Evolutionary conservation across 1,140 invertebrate species (phyloP).

Genomic region (Temnothorax curvispinosus): DNA sequence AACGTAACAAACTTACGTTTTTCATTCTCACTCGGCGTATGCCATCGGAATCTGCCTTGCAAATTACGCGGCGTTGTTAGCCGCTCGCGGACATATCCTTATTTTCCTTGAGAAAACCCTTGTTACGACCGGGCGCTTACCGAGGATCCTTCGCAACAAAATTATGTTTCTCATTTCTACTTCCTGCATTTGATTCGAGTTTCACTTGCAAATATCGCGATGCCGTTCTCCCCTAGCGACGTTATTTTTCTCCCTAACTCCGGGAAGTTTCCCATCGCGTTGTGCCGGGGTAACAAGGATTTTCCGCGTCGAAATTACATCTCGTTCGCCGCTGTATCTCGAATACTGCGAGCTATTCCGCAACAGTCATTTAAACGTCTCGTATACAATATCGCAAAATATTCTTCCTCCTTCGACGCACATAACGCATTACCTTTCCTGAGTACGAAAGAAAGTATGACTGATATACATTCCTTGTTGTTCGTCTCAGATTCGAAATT

Average conservation of each 20-base stretch:
- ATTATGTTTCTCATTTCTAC: constrained; percentile 63
- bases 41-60: constrained; percentile 59
- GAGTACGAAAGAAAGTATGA: neutral
- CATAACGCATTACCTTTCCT: neutral
- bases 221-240: constrained; percentile 35
- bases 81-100: constrained; percentile 57
- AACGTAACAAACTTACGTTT: constrained; percentile 54
- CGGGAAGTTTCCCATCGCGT: constrained; percentile 44
- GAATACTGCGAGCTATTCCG: constrained; percentile 44
- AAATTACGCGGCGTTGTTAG: constrained; percentile 54
- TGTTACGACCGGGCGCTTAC: constrained; percentile 47
- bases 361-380: constrained; percentile 52
- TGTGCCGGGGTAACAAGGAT: constrained; percentile 37
- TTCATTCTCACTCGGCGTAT: constrained; percentile 51
- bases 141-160: constrained; percentile 56
- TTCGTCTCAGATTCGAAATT: neutral
- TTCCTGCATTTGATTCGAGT: constrained; percentile 65
- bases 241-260: constrained; percentile 60
- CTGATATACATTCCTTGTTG: neutral
- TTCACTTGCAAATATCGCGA: constrained; percentile 64
- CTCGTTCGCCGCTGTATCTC: constrained; percentile 44
- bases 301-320: constrained; percentile 62
- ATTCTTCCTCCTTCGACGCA: neutral
- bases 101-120: constrained; percentile 56
- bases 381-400: constrained; percentile 19